Conservation (phyloP, 2,888 invertebrate genomes). For the Sinhomidia bicolor region DNA sequence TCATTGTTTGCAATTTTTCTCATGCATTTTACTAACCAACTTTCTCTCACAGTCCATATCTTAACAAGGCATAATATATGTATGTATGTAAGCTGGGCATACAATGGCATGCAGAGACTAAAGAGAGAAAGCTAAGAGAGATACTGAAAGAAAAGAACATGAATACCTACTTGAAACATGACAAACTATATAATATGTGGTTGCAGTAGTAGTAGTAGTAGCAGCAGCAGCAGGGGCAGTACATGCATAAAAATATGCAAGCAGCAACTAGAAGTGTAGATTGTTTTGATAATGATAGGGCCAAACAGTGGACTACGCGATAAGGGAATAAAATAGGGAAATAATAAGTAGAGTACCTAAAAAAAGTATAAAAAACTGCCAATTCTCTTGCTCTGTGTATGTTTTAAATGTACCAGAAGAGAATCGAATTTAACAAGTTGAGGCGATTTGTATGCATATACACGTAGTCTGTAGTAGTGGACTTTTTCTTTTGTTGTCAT, state of each 20-base stretch:
- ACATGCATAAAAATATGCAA: no score
- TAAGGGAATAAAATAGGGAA: conserved; percentile 10
- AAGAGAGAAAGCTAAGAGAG: no score
- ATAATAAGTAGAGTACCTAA: conserved; percentile 1
- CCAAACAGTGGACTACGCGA: not conserved
- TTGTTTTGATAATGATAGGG: not conserved
- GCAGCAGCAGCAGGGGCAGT: no score
- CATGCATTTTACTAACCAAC: not conserved
- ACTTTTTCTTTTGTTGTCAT: not conserved
- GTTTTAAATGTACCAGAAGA: conserved; percentile 29
- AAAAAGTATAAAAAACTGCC: no score
- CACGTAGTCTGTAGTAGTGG: conserved; percentile 29
- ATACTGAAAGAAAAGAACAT: no score
- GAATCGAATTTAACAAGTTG: conserved; percentile 56
- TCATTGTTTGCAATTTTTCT: not conserved
- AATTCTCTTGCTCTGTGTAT: not conserved
- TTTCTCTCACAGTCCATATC: not conserved
- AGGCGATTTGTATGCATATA: conserved; percentile 57
- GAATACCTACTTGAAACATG: no score
- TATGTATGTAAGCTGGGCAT: not conserved
- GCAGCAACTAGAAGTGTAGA: no score
- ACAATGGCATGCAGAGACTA: no score
- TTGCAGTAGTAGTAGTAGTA: no score
- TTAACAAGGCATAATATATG: not conserved
- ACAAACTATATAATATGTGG: no score